Evolutionary conservation across 2,888 invertebrate genomes (phyloP), one percentile per base, ranked within the genome.

Genomic region (Tetragnatha montana): DNA sequence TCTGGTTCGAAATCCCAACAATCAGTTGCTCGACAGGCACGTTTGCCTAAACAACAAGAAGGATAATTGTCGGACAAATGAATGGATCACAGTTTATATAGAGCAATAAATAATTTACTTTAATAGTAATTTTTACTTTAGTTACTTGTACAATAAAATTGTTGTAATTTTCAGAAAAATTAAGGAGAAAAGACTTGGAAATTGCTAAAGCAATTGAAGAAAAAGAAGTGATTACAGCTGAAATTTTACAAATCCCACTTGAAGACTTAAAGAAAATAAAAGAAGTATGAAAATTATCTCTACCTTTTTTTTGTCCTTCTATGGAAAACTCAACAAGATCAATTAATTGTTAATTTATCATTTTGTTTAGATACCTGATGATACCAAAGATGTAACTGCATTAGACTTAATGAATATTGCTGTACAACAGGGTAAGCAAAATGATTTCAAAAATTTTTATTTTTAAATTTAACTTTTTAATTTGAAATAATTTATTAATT

Each of bases 201-300:
- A 96, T 97, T 91, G 95, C 95, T 91, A 95, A 95, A 92, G 95
- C 96, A 76, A 93, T 97, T 91, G 94, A 95, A 88, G 96, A 96
- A 93, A 96, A 96, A 93, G 96, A 96, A 93, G 94, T 95, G 92
- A 94, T 97, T 91, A 95, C 96, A 92, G 96, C 96, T 91, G 96
- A 96, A 93, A 95, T 97, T 93, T 95, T 96, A 92, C 95, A 96
- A 93, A 95, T 96, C 93, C 96, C 96, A 84, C 94, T 95, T 91
- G 95, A 96, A 92, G 95, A 96, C 92, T 96, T 95, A 93, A 95
- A 95, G 92, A 95, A 95, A 91, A 95, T 96, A 91, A 95, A 95
- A 83, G 96, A 96, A 87, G 92, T 92, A 86, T 89, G 91, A 89
- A 1, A 74, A 50, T 12, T 68, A 3, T 79, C 22, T 10, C 10